Evolutionary conservation across 2,113 vertebrate species (phyloP).

Genomic region (Chascanopsetta lugubris): DNA sequence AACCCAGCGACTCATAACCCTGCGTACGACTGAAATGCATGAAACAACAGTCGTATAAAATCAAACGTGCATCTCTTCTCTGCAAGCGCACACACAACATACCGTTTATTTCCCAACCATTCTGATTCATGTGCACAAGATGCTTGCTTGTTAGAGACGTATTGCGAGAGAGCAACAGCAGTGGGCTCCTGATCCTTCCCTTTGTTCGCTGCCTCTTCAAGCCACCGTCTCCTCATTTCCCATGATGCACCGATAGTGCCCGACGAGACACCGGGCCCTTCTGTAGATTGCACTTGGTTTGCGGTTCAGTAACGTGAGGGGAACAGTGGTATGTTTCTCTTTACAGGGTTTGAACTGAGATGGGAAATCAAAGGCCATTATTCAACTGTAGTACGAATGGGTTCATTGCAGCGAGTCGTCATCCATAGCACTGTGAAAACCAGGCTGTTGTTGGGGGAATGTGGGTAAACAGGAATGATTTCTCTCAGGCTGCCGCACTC

Average conservation of each 20-base stretch:
- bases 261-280: neutral
- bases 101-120: too few relatives aligned
- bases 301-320: constrained; percentile 34
- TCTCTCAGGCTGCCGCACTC: constrained; percentile 43
- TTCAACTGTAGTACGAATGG: constrained; percentile 18
- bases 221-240: neutral
- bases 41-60: too few relatives aligned
- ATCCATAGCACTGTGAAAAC: constrained; percentile 24
- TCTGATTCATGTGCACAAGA: too few relatives aligned
- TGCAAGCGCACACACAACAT: too few relatives aligned
- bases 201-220: too few relatives aligned
- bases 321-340: constrained; percentile 26
- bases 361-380: neutral
- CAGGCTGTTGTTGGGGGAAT: neutral
- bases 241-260: neutral
- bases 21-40: too few relatives aligned
- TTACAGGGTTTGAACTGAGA: constrained; percentile 13
- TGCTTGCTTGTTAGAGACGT: too few relatives aligned
- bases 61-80: too few relatives aligned
- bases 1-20: too few relatives aligned
- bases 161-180: too few relatives aligned
- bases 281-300: constrained; percentile 13
- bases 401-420: neutral
- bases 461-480: constrained; percentile 31
- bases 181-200: too few relatives aligned